These are phyloP conservation scores for Myopa testacea DNA, from an alignment of 2,888 invertebrate species.

Conservation along the genomic window DNA sequence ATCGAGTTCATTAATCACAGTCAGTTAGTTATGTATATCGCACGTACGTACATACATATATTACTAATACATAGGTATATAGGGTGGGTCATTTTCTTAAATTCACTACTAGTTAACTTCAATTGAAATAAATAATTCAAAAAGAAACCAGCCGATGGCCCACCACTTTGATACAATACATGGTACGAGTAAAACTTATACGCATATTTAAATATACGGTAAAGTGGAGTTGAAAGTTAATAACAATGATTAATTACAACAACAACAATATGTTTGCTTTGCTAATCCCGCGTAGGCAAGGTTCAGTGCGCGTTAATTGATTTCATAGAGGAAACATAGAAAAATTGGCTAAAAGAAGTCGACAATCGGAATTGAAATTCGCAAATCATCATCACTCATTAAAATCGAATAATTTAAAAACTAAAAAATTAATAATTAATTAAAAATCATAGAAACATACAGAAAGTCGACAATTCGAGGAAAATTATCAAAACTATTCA, in stretches of 20 bases:
- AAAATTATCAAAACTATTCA: too few species aligned
- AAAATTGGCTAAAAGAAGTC: not conserved
- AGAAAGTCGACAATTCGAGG: too few species aligned
- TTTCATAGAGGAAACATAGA: not conserved
- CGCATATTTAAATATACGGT: too few species aligned
- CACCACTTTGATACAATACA: not conserved
- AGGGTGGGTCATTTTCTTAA: too few species aligned
- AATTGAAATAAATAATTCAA: too few species aligned
- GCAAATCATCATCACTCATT: not conserved
- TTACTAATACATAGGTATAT: not conserved
- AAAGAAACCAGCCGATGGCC: too few species aligned
- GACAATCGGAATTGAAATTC: not conserved
- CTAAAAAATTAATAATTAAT: not conserved
- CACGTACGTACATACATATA: not conserved
- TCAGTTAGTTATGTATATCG: not conserved
- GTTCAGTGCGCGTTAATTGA: conserved; percentile 54
- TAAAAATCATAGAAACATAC: too few species aligned
- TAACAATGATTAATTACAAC: not conserved
- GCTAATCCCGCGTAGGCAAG: conserved; percentile 55
- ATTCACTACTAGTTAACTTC: too few species aligned
- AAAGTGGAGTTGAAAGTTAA: too few species aligned
- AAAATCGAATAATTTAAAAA: not conserved
- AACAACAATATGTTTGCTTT: conserved; percentile 50
- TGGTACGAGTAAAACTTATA: not conserved
- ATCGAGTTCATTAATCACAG: not conserved